These are phyloP conservation scores for Stenodema calcarata DNA, from an alignment of 2,888 invertebrate species.

Conservation along the genomic window DNA sequence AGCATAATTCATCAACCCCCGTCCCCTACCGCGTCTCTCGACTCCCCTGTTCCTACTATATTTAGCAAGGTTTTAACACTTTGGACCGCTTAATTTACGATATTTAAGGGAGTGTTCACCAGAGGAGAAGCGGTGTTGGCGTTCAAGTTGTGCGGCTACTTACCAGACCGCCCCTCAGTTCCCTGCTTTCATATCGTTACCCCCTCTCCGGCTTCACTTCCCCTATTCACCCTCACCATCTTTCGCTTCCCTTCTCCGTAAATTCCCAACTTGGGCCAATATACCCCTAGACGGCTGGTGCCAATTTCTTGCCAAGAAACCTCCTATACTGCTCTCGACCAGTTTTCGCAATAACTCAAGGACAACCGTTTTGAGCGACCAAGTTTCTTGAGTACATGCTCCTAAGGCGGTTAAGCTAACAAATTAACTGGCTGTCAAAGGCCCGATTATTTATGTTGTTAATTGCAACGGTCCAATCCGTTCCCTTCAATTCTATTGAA, in stretches of 20 bases:
- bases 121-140: not conserved
- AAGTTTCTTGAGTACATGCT: conserved; percentile 20
- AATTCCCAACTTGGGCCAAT: conserved; percentile 43
- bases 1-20: conserved; percentile 39
- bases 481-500: not conserved
- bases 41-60: not conserved
- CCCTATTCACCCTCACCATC: not conserved
- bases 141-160: conserved; percentile 12
- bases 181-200: not conserved
- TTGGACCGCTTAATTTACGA: conserved; percentile 28
- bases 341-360: conserved; percentile 40
- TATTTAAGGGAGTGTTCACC: conserved; percentile 11
- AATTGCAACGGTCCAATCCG: not conserved
- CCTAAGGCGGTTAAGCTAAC: conserved; percentile 4
- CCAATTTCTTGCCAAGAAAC: conserved; percentile 40
- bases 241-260: not conserved
- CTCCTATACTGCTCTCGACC: not conserved
- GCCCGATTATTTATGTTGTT: conserved; percentile 13
- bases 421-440: conserved; percentile 40
- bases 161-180: not conserved
- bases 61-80: conserved; percentile 36
- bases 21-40: not conserved
- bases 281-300: conserved; percentile 38
- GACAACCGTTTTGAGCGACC: conserved; percentile 42
- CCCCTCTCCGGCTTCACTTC: not conserved